Conservation (phyloP, 1,140 invertebrate genomes). For the Leptestheria dahalacensis region DNA sequence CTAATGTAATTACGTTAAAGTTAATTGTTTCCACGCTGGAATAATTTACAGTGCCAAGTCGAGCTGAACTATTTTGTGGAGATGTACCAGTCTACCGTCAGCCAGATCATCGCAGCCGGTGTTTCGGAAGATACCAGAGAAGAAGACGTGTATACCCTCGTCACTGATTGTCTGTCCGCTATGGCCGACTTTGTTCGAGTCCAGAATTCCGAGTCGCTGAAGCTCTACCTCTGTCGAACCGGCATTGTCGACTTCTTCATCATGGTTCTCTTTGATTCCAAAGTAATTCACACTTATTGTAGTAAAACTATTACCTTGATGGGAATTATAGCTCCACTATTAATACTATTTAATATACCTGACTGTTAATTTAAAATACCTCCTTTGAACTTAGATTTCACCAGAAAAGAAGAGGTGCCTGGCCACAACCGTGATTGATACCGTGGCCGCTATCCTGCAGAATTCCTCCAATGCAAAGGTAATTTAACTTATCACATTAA, state of each 20-base stretch:
- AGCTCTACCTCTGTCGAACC: background rate
- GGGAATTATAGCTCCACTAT: background rate
- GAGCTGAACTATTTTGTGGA: constrained; percentile 39
- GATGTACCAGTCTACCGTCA: constrained; percentile 31
- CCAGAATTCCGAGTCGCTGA: background rate
- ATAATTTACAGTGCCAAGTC: constrained; percentile 37
- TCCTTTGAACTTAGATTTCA: background rate
- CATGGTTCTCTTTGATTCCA: constrained; percentile 9
- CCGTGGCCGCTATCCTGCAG: background rate
- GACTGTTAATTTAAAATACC: background rate
- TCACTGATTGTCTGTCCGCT: too few relatives aligned
- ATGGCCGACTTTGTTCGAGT: background rate
- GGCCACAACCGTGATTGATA: background rate
- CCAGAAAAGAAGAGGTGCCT: constrained; percentile 1
- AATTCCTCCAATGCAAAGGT: background rate
- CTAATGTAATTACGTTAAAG: too few relatives aligned
- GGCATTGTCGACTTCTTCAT: constrained; percentile 6
- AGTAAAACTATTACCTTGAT: background rate
- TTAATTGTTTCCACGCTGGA: too few relatives aligned
- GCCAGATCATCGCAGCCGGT: background rate
- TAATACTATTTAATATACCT: background rate
- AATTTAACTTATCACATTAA: too few relatives aligned
- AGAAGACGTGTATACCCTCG: too few relatives aligned
- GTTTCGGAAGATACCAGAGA: too few relatives aligned
- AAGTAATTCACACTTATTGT: background rate